Evolutionary conservation across 1,140 invertebrate genomes (phyloP), one percentile per base, ranked within the genome.

Genomic region (Drosophila melanogaster): DNA sequence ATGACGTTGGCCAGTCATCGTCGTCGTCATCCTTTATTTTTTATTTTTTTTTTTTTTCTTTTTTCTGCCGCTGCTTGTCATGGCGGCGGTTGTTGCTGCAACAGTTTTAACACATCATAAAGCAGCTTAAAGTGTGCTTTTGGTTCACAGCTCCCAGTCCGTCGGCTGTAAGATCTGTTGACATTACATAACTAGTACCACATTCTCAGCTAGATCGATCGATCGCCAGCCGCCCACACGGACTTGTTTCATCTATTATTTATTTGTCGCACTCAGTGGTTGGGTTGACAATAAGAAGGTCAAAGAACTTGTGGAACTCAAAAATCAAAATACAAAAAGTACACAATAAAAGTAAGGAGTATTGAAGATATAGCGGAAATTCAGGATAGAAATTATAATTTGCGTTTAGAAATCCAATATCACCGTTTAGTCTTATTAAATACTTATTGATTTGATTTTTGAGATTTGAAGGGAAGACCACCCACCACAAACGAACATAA

Each of bases 91-190:
- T 70, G 64, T 77, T 64, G 66, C 26, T 79, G 77, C 75, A 79
- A 79, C 77, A 79, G 70, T 79, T 79, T 79, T 79, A 79, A 79
- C 77, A 79, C 77, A 79, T 79, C 77, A 79, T 79, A 79, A 79
- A 79, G 77, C 75, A 59, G 77, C 77, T 78, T 79, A 78, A 73
- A 79, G 75, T 77, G 76, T 77, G 59, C 57, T 50, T 50, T 33
- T 26, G 46, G 19, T 26, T 47, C 19, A 15, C 60, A 40, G 54
- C 37, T 41, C 26, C 50, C 49, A 43, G 22, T 15, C 17, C 51
- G 17, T 38, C 37, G 37, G 17, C 38, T 50, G 53, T 43, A 49
- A 57, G 59, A 15, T 46, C 41, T 37, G 24, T 70, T 43, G 41
- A 33, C 43, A 78, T 79, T 79, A 79, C 76, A 78, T 79, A 79